Evolutionary conservation across 1,140 invertebrate species (phyloP).

Genomic region (Diuraphis noxia): DNA sequence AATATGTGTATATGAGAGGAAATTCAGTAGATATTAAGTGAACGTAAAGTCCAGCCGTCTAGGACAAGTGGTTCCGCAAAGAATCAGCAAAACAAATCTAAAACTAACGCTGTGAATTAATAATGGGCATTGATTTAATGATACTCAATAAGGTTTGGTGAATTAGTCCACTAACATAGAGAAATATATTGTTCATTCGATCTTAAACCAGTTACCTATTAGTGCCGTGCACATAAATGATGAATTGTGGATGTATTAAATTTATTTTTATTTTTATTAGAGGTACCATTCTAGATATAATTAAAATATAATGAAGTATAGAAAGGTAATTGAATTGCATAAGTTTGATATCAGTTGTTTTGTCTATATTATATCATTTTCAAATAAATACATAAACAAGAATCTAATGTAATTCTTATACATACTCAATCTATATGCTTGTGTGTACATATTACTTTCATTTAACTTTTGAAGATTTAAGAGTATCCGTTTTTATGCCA

Average conservation of each 20-base stretch:
- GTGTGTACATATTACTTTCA: background rate
- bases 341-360: background rate
- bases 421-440: background rate
- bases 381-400: background rate
- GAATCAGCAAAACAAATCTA: background rate
- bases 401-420: background rate
- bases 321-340: background rate
- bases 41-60: background rate
- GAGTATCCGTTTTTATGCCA: background rate
- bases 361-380: background rate
- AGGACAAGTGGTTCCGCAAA: background rate
- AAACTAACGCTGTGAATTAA: background rate
- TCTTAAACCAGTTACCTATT: background rate
- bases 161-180: too few species aligned
- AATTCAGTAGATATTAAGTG: background rate
- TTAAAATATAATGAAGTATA: too few species aligned
- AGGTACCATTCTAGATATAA: background rate
- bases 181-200: background rate
- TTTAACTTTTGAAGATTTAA: background rate
- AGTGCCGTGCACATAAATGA: background rate
- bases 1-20: too few species aligned
- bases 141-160: too few species aligned
- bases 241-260: background rate
- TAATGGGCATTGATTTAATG: too few species aligned
- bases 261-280: background rate